Conservation (phyloP, 2,888 invertebrate species). For the Acanthoscelides obtectus region DNA sequence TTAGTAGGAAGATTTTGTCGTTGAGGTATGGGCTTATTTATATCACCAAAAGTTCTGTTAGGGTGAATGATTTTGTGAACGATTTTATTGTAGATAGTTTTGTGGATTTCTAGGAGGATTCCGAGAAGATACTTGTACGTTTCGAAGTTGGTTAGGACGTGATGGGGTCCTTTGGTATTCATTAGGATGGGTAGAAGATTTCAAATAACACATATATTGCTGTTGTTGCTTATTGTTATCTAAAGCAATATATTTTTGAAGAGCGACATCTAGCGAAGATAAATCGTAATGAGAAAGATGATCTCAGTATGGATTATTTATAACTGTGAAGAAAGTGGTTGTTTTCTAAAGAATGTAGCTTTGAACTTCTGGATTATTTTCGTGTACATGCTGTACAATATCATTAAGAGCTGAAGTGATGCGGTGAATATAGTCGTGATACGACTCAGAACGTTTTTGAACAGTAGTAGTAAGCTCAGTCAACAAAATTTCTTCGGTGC, state of each 20-base stretch:
- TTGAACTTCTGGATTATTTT: slow-evolving; percentile 1
- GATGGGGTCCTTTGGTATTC: too few species aligned
- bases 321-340: slow-evolving; percentile 1
- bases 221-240: slow-evolving; percentile 5
- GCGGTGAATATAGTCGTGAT: slow-evolving; percentile 1
- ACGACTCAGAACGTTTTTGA: background rate
- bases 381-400: slow-evolving; percentile 3
- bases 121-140: too few species aligned
- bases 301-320: slow-evolving; percentile 6
- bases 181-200: background rate
- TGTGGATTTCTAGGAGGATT: too few species aligned
- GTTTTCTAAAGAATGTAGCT: slow-evolving; percentile 4
- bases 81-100: too few species aligned
- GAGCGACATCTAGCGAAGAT: background rate
- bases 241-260: slow-evolving; percentile 6
- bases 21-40: too few species aligned
- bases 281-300: slow-evolving; percentile 6
- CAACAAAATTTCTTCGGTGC: slow-evolving; percentile 6
- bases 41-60: too few species aligned
- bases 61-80: too few species aligned
- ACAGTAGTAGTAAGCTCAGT: slow-evolving; percentile 1
- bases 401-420: slow-evolving; percentile 3
- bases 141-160: too few species aligned
- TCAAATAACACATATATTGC: slow-evolving; percentile 1
- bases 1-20: too few species aligned